phyloP scores from a whole-genome alignment of 2,113 vertebrate genomes.

The Xyliphius kryptos region DNA sequence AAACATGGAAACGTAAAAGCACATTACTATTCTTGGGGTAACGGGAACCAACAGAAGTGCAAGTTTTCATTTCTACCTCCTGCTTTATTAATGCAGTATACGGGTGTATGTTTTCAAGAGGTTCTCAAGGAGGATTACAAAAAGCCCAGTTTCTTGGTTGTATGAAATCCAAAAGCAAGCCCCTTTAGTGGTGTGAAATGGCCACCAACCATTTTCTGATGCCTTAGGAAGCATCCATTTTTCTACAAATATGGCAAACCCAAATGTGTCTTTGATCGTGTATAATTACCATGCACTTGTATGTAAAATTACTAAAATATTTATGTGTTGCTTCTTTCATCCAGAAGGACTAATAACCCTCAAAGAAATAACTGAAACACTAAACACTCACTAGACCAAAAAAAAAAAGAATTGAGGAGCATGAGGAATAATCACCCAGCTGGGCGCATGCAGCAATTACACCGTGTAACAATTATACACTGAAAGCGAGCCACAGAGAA shows the following conservation, averaged over 20 bases:
- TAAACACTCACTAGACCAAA: slow-evolving; percentile 44
- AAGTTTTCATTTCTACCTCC: neutral
- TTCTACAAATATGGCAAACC: no score
- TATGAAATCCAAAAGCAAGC: no score
- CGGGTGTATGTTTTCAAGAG: slow-evolving; percentile 4
- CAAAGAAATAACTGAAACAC: no score
- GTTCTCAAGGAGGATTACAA: neutral
- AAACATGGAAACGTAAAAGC: slow-evolving; percentile 22
- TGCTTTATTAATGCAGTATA: neutral
- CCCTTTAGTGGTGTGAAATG: no score
- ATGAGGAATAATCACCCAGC: slow-evolving; percentile 64
- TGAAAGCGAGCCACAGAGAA: slow-evolving; percentile 51
- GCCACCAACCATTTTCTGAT: neutral
- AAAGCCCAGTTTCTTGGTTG: neutral
- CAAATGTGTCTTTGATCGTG: no score
- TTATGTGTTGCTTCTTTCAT: slow-evolving; percentile 22
- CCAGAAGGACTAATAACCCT: slow-evolving; percentile 49
- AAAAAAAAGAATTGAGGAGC: slow-evolving; percentile 50
- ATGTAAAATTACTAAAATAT: no score
- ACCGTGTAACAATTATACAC: slow-evolving; percentile 62
- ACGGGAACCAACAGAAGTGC: neutral
- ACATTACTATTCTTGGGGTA: neutral
- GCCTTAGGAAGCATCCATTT: neutral
- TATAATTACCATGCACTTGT: no score
- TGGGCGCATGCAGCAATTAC: slow-evolving; percentile 65